Evolutionary conservation across 2,888 invertebrate species (phyloP), one percentile per base, ranked within the genome.

Genomic region (Conomelus anceps): DNA sequence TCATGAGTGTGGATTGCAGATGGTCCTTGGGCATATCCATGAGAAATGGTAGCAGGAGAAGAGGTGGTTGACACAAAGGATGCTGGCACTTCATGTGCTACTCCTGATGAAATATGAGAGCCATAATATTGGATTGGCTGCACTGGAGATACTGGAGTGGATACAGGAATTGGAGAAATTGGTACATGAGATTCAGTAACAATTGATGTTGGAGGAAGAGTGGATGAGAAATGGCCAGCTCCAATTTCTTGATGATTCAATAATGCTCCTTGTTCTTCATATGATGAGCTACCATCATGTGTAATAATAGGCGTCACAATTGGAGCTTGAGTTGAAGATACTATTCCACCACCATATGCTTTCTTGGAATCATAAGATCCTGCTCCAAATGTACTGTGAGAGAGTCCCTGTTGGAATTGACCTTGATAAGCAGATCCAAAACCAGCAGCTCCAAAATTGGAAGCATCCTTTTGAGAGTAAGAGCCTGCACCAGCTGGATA

Each of bases 391-490:
- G 84, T 17, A 85, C 86, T 24, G 17, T 86, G 86, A 3, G 63
- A 63, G 63, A 63, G 7, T 63, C 63, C 63, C 63, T 34, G n/a
- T n/a, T n/a, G n/a, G n/a, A n/a, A n/a, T n/a, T n/a, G 34, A 87
- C 87, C 87, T 22, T 84, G 24, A 41, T 89, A 34, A 34, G 86
- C 86, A 22, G 63, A 84, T 3, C 89, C 89, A 87, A 85, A 87
- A 22, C 89, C 87, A 85, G 63, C 85, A 88, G 63, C 87, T 23
- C 90, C 88, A 34, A 34, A 24, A 23, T 86, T 23, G 22, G 86
- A 86, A 86, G 11, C 87, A 84, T 90, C 85, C 24, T 85, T 90
- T n/a, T 84, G 63, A 26, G 85, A 85, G 87, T 84, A 24, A 17
- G 86, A 89, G 9, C 88, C 86, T n/a, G 29, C 89, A 29, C 86